Conservation (phyloP, 2,888 invertebrate genomes). For the Syrista parreyssii region DNA sequence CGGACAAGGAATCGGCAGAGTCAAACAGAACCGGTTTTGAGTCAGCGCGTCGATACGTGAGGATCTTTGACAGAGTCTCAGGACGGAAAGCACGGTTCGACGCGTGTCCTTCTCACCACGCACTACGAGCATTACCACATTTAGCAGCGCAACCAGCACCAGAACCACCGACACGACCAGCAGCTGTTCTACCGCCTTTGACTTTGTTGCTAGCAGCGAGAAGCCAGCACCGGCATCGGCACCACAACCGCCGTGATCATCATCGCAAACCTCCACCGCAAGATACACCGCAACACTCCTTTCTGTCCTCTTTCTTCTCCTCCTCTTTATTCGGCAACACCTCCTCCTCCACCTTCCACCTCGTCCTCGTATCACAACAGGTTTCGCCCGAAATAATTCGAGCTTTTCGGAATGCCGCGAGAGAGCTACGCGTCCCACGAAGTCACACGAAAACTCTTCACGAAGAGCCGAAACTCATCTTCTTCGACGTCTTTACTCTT, state of each 20-base stretch:
- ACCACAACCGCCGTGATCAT: conserved; percentile 26
- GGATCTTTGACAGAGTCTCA: no score
- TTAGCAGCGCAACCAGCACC: conserved; percentile 25
- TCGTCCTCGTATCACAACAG: background rate
- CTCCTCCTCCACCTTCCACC: background rate
- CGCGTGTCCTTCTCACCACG: no score
- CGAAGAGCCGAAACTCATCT: conserved; percentile 19
- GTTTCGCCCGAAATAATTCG: no score
- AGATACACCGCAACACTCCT: background rate
- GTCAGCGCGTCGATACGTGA: conserved; percentile 1
- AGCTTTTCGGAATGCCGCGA: no score
- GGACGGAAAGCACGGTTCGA: no score
- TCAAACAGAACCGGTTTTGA: conserved; percentile 61
- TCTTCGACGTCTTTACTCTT: conserved; percentile 16
- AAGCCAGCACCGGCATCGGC: conserved; percentile 38
- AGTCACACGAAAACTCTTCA: no score
- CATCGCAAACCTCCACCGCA: conserved; percentile 23
- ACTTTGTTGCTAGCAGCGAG: no score
- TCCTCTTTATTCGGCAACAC: background rate
- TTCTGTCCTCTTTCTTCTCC: conserved; percentile 2
- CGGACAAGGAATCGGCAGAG: conserved; percentile 54
- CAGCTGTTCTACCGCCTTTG: no score
- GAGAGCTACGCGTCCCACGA: no score
- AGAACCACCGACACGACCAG: no score
- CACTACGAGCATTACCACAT: no score